phyloP scores from a whole-genome alignment of 2,113 vertebrate genomes.

The Empidonax alnorum region DNA sequence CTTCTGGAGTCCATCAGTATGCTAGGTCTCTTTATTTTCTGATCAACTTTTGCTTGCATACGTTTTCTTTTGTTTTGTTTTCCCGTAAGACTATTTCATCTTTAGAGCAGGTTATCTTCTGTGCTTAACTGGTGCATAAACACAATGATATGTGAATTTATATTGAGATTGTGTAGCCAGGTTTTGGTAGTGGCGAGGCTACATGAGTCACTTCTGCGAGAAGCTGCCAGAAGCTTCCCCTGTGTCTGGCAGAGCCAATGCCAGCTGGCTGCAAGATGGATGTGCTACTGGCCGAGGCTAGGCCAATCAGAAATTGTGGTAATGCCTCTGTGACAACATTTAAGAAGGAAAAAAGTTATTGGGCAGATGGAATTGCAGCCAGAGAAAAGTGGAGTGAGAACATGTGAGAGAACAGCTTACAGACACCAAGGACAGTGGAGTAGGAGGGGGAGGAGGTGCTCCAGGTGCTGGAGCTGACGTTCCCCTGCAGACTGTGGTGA shows the following conservation, averaged over 20 bases:
- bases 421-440: neutral
- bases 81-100: neutral
- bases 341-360: neutral
- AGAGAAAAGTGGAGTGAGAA: neutral
- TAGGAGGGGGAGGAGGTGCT: neutral
- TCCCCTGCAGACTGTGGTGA: neutral
- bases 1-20: neutral
- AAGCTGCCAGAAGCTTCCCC: neutral
- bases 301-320: neutral
- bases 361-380: neutral
- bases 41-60: neutral
- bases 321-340: neutral
- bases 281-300: neutral
- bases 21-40: neutral
- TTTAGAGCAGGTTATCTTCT: neutral
- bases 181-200: neutral
- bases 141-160: neutral
- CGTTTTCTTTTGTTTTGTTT: neutral
- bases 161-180: neutral
- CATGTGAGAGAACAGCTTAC: neutral
- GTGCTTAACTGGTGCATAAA: neutral
- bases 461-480: neutral
- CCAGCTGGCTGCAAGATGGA: fast-evolving
- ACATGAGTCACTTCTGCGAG: neutral
- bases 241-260: neutral